phyloP scores from a whole-genome alignment of 2,113 vertebrate species.

The Neolamprologus kungweensis region DNA sequence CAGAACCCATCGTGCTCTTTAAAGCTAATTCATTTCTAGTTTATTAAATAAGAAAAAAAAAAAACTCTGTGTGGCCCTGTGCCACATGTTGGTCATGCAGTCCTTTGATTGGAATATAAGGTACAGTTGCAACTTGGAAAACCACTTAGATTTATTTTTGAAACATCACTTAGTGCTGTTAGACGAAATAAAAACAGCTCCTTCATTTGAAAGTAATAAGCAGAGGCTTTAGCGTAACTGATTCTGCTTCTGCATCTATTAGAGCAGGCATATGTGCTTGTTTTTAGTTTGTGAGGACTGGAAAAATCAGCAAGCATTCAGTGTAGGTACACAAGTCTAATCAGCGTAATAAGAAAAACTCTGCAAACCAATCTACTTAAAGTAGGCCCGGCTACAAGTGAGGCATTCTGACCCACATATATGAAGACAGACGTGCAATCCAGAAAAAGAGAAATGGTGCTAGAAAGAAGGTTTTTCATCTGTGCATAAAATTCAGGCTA shows the following conservation, averaged over 20 bases:
- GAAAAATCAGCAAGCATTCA: not conserved
- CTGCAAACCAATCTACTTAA: constrained; percentile 1
- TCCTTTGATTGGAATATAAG: not conserved
- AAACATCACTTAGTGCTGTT: not conserved
- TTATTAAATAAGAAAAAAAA: not conserved
- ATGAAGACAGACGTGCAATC: not conserved
- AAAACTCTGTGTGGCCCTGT: not conserved
- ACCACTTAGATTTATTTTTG: not conserved
- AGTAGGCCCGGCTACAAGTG: not conserved
- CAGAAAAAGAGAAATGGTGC: not conserved
- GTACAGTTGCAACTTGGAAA: not conserved
- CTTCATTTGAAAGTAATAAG: not conserved
- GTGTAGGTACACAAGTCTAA: not conserved
- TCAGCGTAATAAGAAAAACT: not conserved
- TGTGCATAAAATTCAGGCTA: not conserved
- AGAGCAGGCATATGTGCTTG: not conserved
- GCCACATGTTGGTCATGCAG: not conserved
- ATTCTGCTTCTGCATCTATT: not conserved
- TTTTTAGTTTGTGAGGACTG: not conserved
- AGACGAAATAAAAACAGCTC: not conserved
- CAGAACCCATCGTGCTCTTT: not conserved
- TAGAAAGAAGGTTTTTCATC: not conserved
- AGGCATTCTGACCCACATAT: not conserved
- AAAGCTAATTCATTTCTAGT: not conserved
- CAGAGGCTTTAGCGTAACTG: not conserved